phyloP scores from a whole-genome alignment of 2,888 invertebrate genomes.

The Orgyia antiqua region DNA sequence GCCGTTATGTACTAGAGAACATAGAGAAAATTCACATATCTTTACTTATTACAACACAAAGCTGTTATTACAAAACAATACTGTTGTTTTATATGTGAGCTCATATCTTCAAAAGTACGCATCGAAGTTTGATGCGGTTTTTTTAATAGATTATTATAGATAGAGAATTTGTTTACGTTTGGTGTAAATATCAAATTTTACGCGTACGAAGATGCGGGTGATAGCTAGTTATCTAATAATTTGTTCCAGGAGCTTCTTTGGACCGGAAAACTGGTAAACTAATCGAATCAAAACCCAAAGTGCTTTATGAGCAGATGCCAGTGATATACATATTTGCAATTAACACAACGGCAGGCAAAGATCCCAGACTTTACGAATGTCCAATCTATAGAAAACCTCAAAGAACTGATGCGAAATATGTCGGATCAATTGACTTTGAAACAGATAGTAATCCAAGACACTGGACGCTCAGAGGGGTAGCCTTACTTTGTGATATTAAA shows the following conservation, averaged over 20 bases:
- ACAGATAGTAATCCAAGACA: slow-evolving; percentile 94
- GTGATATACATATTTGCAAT: slow-evolving; percentile 97
- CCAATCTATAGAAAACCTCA: slow-evolving; percentile 98
- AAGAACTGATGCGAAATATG: slow-evolving; percentile 96
- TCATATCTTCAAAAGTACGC: too few relatives aligned
- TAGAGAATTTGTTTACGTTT: too few relatives aligned
- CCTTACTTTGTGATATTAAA: slow-evolving; percentile 96
- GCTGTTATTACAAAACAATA: too few relatives aligned
- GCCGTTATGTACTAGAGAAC: too few relatives aligned
- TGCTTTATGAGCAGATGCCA: slow-evolving; percentile 96
- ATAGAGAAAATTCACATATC: too few relatives aligned
- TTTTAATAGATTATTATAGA: too few relatives aligned
- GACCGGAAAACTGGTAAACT: slow-evolving; percentile 93
- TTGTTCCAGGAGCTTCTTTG: slow-evolving; percentile 83
- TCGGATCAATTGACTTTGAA: slow-evolving; percentile 96
- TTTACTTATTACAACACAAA: too few relatives aligned
- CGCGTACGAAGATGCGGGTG: too few relatives aligned
- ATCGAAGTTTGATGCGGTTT: too few relatives aligned
- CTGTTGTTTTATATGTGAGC: too few relatives aligned
- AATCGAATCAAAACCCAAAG: slow-evolving; percentile 95
- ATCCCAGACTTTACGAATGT: slow-evolving; percentile 95
- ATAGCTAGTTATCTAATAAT: too few relatives aligned
- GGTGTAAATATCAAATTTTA: too few relatives aligned
- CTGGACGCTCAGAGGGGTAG: slow-evolving; percentile 97
- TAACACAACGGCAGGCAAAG: slow-evolving; percentile 94